Evolutionary conservation across 1,140 invertebrate species (phyloP).

Genomic region (Drosophila tani): DNA sequence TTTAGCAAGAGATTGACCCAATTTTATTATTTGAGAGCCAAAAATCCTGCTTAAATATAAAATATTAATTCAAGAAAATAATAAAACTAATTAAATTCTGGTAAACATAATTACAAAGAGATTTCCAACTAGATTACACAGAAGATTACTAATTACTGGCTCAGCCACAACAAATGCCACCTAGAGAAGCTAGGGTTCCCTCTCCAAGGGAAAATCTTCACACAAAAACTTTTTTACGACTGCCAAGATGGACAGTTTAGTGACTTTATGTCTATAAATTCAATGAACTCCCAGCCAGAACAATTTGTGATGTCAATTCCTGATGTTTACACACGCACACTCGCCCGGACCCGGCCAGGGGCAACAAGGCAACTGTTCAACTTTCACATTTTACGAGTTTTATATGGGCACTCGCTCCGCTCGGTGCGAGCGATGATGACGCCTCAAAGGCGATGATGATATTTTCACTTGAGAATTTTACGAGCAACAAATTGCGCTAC

Average conservation of each 20-base stretch:
- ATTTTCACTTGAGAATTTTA: constrained; percentile 77
- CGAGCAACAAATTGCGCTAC: constrained; percentile 82
- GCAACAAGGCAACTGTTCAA: constrained; percentile 33
- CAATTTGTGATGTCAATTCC: constrained; percentile 52
- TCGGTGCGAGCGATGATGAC: constrained; percentile 59
- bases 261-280: constrained; percentile 49
- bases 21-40: rapidly evolving
- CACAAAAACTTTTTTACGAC: constrained; percentile 40
- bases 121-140: neutral
- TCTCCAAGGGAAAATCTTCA: constrained; percentile 8
- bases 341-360: neutral
- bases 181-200: neutral
- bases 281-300: constrained; percentile 43
- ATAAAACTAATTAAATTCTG: neutral
- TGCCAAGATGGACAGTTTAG: constrained; percentile 35
- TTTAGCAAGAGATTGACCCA: neutral
- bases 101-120: neutral
- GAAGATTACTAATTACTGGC: neutral
- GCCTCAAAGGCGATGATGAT: constrained; percentile 59
- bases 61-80: neutral
- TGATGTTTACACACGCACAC: constrained; percentile 57
- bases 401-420: constrained; percentile 59
- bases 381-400: constrained; percentile 81
- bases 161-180: constrained; percentile 2
- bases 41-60: neutral